Evolutionary conservation across 2,797 vertebrate species (phyloP).

Genomic region (Strix occidentalis): DNA sequence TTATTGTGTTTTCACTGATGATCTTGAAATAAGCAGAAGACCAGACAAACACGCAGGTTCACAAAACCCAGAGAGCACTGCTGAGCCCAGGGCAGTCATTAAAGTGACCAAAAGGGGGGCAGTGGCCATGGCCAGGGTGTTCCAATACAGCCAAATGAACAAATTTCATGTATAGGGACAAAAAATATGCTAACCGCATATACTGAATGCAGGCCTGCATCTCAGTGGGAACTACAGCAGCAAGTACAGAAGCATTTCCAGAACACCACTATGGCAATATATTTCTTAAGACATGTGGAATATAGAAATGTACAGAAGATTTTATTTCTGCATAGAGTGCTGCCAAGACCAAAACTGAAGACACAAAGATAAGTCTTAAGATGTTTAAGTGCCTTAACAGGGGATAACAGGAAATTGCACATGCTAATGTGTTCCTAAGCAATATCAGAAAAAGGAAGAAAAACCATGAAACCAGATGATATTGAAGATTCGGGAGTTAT

Average conservation of each 20-base stretch:
- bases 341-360: neutral
- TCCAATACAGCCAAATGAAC: neutral
- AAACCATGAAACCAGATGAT: accelerated
- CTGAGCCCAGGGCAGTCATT: neutral
- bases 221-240: neutral
- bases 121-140: neutral
- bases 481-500: neutral
- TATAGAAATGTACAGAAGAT: accelerated
- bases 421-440: neutral
- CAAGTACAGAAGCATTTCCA: neutral
- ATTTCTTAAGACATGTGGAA: neutral
- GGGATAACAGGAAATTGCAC: neutral
- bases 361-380: no score
- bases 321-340: neutral
- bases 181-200: neutral
- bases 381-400: neutral
- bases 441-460: neutral
- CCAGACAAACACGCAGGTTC: neutral
- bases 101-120: accelerated
- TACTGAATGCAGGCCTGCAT: accelerated
- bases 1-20: neutral
- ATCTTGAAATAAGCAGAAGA: neutral
- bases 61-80: neutral
- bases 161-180: accelerated
- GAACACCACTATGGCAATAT: accelerated